Evolutionary conservation across 2,797 vertebrate species (phyloP).

Genomic region (Eulemur albifrons): DNA sequence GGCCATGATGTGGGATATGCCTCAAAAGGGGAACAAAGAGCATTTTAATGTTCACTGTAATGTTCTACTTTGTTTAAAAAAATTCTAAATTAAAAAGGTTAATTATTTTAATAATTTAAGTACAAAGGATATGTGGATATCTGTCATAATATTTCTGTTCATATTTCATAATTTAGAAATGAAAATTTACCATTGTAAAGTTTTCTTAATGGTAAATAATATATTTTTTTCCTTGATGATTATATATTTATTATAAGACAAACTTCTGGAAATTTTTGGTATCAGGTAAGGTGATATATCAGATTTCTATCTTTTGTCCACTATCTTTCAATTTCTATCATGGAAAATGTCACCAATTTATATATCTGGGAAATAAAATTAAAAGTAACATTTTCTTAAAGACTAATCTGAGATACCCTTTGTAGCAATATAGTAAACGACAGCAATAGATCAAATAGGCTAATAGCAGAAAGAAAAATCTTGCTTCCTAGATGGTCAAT

Average conservation of each 20-base stretch:
- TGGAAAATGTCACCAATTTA: not conserved
- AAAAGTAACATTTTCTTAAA: constrained; percentile 19
- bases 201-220: not conserved
- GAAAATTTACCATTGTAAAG: not conserved
- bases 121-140: not conserved
- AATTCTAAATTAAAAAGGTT: not conserved
- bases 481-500: not conserved
- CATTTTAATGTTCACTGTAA: not conserved
- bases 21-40: not conserved
- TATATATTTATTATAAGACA: not conserved
- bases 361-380: not conserved
- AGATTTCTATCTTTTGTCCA: not conserved
- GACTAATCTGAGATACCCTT: not conserved
- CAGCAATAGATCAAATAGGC: not conserved
- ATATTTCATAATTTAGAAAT: not conserved
- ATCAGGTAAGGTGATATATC: not conserved
- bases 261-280: not conserved
- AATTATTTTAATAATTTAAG: not conserved
- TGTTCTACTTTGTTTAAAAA: not conserved
- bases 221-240: not conserved
- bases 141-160: not conserved
- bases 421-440: not conserved
- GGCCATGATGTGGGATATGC: not conserved
- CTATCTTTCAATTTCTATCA: not conserved
- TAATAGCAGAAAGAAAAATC: constrained; percentile 12